A percentile compares a stretch with the other conserved stretches of the same genome.
These are phyloP conservation scores for Moxostoma hubbsi DNA, from an alignment of 2,797 vertebrate species.

Conservation along the genomic window DNA sequence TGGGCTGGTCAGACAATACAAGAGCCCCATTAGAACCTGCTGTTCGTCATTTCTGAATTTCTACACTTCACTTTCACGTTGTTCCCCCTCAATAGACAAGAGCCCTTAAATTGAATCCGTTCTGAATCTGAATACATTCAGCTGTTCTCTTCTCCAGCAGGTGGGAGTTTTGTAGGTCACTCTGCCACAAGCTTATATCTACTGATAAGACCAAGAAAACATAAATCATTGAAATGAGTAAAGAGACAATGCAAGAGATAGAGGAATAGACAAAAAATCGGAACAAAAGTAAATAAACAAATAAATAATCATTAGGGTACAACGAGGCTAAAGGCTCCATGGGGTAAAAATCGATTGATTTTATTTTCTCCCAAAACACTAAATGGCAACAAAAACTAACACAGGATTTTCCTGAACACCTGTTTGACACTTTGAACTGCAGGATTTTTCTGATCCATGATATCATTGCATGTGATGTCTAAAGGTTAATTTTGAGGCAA, in stretches of 20 bases:
- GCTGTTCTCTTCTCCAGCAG: slow-evolving; percentile 22
- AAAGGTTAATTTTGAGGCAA: too few relatives aligned
- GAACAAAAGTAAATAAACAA: too few relatives aligned
- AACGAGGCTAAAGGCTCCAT: too few relatives aligned
- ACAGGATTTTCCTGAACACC: too few relatives aligned
- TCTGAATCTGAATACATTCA: slow-evolving; percentile 15
- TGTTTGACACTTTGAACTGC: too few relatives aligned
- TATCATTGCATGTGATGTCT: too few relatives aligned
- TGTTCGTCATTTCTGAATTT: slow-evolving; percentile 34
- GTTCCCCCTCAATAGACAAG: background rate
- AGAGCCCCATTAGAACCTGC: slow-evolving; percentile 6
- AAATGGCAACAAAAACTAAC: too few relatives aligned
- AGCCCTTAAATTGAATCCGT: background rate
- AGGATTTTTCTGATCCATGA: too few relatives aligned
- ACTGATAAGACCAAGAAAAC: background rate
- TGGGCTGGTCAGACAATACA: background rate
- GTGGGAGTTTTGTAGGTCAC: slow-evolving; percentile 40
- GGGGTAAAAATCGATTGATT: too few relatives aligned
- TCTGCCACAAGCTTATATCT: slow-evolving; percentile 5
- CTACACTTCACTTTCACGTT: slow-evolving; percentile 9
- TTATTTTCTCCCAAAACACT: too few relatives aligned
- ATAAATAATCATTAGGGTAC: too few relatives aligned
- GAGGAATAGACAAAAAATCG: too few relatives aligned
- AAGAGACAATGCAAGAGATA: background rate
- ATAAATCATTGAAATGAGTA: background rate